Base-by-base conservation (phyloP, 2,113 vertebrate species). In the Takifugu bimaculatus region DNA sequence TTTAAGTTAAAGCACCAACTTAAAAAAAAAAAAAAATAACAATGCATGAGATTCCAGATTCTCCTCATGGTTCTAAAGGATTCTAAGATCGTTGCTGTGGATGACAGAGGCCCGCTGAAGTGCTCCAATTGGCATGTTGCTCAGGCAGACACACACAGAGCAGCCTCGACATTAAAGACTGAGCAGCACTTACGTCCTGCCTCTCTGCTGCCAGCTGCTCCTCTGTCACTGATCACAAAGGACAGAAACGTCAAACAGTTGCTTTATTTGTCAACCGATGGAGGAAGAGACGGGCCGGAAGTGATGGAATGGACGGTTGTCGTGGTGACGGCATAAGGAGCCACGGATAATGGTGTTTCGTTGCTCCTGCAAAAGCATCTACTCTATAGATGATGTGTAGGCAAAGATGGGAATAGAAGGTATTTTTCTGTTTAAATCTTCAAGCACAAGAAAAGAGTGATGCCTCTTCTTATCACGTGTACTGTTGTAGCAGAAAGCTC, bases 151-250 rank as follows among this genome's bases (percentile, higher is more conserved):
- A 47, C 67, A 54, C 68, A 54, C 50, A 27, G 44, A 59, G 50
- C 50, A 81, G 72, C 70, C 74, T 60, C 13, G 5, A 79, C 75
- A 82, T 82, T 74, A 86, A 85, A 80, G 76, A 48, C 72, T 57
- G 12, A 13, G 66, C 73, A 74, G 59, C 35, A 15, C 67, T 74
- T 68, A 60, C 56, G 67, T 68, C 63, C 72, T 60, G 32, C 60
- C 70, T 65, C 48, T 43, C 28, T 1, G 6, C 68, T 68, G 76
- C 82, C 75, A 74, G 62, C 73, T 55, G 65, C 57, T 63, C 42
- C 13, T 78, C 78, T 78, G 74, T 76, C 81, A 69, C 74, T 77
- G 53, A 79, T 74, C 78, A 73, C 82, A 83, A 78, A 78, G 64
- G 55, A 75, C n/a, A 13, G 56, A 63, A 55, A 69, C 77, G 68